Evolutionary conservation across 2,113 vertebrate species (phyloP).

Genomic region (Etia nguti): DNA sequence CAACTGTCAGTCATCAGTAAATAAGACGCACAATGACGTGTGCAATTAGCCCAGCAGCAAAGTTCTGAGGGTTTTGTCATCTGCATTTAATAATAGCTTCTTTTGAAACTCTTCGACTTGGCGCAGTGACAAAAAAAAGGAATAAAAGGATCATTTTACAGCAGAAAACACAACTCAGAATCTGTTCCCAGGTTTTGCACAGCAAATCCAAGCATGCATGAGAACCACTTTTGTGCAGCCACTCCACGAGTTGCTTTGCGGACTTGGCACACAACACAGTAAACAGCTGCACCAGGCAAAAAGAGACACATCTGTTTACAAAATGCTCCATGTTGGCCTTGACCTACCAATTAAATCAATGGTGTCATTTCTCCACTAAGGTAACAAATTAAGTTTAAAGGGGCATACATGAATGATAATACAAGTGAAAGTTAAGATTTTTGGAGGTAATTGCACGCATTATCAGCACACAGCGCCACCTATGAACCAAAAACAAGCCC

Average conservation of each 20-base stretch:
- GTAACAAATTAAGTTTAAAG: background rate
- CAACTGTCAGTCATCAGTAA: background rate
- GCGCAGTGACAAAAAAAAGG: background rate
- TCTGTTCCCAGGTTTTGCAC: slow-evolving; percentile 1
- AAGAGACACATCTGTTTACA: slow-evolving; percentile 44
- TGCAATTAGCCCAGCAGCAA: slow-evolving; percentile 8
- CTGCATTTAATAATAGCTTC: slow-evolving; percentile 50
- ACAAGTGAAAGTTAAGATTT: background rate
- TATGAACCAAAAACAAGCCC: background rate
- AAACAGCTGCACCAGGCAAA: slow-evolving; percentile 43
- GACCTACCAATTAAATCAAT: background rate
- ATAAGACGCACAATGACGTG: background rate
- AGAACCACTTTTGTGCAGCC: slow-evolving; percentile 11
- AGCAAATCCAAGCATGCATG: slow-evolving; percentile 24
- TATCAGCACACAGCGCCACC: background rate
- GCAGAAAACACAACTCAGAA: background rate
- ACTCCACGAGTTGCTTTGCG: background rate
- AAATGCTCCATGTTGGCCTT: slow-evolving; percentile 33
- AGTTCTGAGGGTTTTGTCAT: slow-evolving; percentile 28
- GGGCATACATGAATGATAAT: background rate
- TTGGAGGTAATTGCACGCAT: background rate
- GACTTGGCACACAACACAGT: slow-evolving; percentile 21
- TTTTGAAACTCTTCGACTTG: slow-evolving; percentile 39
- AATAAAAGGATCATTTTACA: slow-evolving; percentile 26
- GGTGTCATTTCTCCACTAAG: background rate